A percentile compares a stretch with the other conserved stretches of the same genome.
phyloP scores from a whole-genome alignment of 2,797 vertebrate genomes.

The Rhynchotus rufescens region DNA sequence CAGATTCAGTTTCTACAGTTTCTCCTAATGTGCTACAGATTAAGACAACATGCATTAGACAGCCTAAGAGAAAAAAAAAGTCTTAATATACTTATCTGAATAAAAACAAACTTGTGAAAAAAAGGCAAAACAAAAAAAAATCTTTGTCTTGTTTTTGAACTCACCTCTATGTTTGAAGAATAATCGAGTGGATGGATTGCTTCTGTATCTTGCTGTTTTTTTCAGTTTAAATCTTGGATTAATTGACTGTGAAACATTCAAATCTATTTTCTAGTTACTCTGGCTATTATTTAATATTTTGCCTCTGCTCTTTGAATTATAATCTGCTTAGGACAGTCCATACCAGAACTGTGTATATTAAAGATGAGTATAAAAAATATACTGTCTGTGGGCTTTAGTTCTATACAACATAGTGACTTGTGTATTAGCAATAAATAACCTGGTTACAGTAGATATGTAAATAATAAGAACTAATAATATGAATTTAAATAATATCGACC shows the following conservation, averaged over 20 bases:
- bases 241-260: background rate
- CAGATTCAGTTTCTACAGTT: too few species aligned
- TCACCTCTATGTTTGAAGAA: background rate
- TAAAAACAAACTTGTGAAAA: background rate
- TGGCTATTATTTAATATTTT: background rate
- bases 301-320: background rate
- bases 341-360: background rate
- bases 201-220: background rate
- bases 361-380: background rate
- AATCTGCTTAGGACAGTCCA: background rate
- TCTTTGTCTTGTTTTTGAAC: background rate
- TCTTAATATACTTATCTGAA: background rate
- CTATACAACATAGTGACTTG: background rate
- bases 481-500: background rate
- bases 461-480: background rate
- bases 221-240: background rate
- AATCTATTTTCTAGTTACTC: background rate
- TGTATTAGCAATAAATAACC: background rate
- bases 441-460: background rate
- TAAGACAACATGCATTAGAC: background rate
- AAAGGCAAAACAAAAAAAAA: too few species aligned
- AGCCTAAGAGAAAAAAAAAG: background rate
- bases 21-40: background rate
- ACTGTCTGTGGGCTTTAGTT: background rate
- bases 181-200: background rate